Base-by-base conservation (phyloP, 2,888 invertebrate species). In the Abrostola tripartita region DNA sequence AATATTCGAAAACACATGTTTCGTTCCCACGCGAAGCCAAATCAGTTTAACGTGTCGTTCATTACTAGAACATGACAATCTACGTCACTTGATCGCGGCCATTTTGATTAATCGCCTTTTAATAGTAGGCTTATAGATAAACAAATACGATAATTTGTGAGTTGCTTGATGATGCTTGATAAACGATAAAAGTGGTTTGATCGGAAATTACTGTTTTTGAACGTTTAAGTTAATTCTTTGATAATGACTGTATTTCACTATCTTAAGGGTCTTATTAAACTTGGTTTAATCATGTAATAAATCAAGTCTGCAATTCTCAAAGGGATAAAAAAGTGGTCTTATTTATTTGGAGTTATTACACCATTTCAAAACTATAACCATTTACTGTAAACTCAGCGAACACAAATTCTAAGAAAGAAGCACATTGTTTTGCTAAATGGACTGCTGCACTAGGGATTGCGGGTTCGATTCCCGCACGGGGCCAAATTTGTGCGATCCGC, bases 71-170 rank as follows among this genome's bases (percentile, higher is more conserved):
- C 52, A 44, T 42, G n/a, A 56, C 60, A 61, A 44, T 47, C 49
- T 51, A 55, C 40, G 36, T 64, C 53, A 14, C 12, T 57, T 49
- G 37, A 47, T 49, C 52, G 38, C 67, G 42, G 56, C 14, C 12
- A 51, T n/a, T 53, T n/a, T 62, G 62, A 70, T 66, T 70, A 50
- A 73, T 70, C 10, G 60, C 42, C 37, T 74, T 70, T 63, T 73
- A 70, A 63, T 70, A 62, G 35, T 52, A 61, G 54, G 38, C 41
- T 42, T 6, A 10, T 57, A 54, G 11, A 52, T 52, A 47, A 40
- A 63, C 36, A 44, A 38, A 53, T 10, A 56, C 55, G 52, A 54
- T 59, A 52, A 54, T 71, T 58, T 4, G 40, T 41, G 14, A 40
- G 38, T 58, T 41, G 10, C 52, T 53, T 72, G 36, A 63, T 68